phyloP scores from a whole-genome alignment of 2,888 invertebrate species.

The Mycalesis mineus region DNA sequence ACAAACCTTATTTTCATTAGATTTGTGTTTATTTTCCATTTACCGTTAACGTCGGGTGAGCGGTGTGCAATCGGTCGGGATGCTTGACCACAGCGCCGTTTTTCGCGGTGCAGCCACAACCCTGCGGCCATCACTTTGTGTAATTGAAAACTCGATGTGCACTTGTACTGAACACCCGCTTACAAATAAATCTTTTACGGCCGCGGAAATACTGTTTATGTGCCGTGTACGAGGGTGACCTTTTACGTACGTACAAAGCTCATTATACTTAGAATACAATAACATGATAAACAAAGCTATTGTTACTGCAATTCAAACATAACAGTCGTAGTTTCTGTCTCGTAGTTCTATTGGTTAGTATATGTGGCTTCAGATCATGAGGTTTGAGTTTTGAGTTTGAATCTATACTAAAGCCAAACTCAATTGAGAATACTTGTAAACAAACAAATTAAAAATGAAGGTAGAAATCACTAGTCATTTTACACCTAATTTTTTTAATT shows the following conservation, averaged over 20 bases:
- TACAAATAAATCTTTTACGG: constrained; percentile 64
- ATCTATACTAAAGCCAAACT: too few species aligned
- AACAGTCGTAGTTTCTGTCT: too few species aligned
- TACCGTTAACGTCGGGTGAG: constrained; percentile 41
- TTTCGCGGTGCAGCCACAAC: constrained; percentile 64
- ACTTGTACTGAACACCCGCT: constrained; percentile 66
- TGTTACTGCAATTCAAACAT: too few species aligned
- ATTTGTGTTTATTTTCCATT: constrained; percentile 51
- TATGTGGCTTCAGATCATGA: too few species aligned
- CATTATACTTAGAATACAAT: neutral
- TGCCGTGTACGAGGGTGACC: neutral
- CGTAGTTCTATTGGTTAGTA: too few species aligned
- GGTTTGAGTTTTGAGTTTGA: too few species aligned
- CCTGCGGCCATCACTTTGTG: constrained; percentile 70
- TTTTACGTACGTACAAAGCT: neutral
- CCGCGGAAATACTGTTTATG: constrained; percentile 31
- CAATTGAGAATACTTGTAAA: too few species aligned
- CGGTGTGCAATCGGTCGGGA: constrained; percentile 65
- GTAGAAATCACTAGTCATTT: too few species aligned
- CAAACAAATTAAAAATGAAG: too few species aligned
- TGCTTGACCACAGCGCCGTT: constrained; percentile 63
- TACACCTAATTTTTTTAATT: too few species aligned
- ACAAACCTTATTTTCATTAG: constrained; percentile 53
- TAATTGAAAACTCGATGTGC: constrained; percentile 77
- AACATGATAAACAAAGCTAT: too few species aligned